Conservation (phyloP, 2,888 invertebrate genomes). For the Campoletis raptor region DNA sequence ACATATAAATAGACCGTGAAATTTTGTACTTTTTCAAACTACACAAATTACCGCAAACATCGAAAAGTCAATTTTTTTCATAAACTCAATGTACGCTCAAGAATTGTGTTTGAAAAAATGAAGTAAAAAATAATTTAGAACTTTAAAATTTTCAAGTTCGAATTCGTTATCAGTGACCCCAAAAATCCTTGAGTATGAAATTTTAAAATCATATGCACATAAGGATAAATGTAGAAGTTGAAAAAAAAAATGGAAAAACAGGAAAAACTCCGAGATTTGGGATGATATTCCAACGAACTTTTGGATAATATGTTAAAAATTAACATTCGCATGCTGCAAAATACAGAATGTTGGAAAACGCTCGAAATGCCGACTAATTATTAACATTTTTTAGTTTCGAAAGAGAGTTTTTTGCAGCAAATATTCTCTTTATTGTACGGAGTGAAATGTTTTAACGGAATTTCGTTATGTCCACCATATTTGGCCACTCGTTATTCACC, state of each 20-base stretch:
- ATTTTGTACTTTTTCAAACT: too few relatives aligned
- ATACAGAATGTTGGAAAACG: background rate
- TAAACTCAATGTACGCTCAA: too few relatives aligned
- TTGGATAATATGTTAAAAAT: background rate
- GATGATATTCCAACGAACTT: background rate
- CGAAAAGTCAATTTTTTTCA: too few relatives aligned
- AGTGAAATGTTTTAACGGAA: background rate
- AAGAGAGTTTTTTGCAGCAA: slow-evolving; percentile 28
- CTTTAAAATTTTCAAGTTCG: too few relatives aligned
- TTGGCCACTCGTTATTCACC: slow-evolving; percentile 33
- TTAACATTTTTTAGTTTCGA: slow-evolving; percentile 39
- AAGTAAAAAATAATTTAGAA: too few relatives aligned
- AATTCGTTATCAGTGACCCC: too few relatives aligned
- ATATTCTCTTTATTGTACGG: slow-evolving; percentile 13
- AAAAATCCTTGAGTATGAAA: too few relatives aligned
- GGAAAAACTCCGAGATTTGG: background rate
- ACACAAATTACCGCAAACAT: too few relatives aligned
- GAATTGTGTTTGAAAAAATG: too few relatives aligned
- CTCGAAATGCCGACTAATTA: slow-evolving; percentile 34
- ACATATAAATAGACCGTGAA: too few relatives aligned
- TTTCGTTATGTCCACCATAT: slow-evolving; percentile 5
- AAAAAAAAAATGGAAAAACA: background rate
- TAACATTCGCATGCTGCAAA: background rate
- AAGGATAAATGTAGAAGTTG: background rate
- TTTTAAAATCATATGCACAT: too few relatives aligned